Evolutionary conservation across 2,888 invertebrate species (phyloP).

Genomic region (Nemoura dubitans): DNA sequence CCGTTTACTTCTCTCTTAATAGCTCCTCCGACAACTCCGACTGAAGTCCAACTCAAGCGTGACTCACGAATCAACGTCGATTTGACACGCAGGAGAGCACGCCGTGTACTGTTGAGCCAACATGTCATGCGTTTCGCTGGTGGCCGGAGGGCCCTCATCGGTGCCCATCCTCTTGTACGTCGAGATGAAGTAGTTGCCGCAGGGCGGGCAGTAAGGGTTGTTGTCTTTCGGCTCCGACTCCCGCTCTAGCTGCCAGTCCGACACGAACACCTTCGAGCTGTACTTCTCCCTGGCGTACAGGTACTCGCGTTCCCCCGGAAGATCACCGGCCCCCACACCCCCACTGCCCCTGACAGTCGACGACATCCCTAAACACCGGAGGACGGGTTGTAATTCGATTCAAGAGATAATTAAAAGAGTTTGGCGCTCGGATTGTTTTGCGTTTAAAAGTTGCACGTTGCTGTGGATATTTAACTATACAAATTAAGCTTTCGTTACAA

Average conservation of each 20-base stretch:
- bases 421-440: no score
- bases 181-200: slow-evolving; percentile 62
- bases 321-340: neutral
- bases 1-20: no score
- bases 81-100: neutral
- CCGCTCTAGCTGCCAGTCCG: slow-evolving; percentile 50
- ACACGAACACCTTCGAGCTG: neutral
- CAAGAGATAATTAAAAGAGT: no score
- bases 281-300: neutral
- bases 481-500: neutral
- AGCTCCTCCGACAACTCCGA: no score
- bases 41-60: no score
- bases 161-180: slow-evolving; percentile 63
- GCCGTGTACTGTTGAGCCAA: slow-evolving; percentile 53
- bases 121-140: slow-evolving; percentile 64
- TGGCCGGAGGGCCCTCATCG: slow-evolving; percentile 56
- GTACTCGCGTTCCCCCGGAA: neutral
- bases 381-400: neutral
- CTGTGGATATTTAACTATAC: neutral
- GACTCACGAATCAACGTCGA: neutral
- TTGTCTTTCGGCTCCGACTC: slow-evolving; percentile 64
- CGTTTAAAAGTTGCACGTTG: neutral
- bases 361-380: neutral
- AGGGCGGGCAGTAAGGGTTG: slow-evolving; percentile 62
- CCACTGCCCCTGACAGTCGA: neutral